Evolutionary conservation across 2,888 invertebrate genomes (phyloP), one percentile per base, ranked within the genome.

Genomic region (Drosophila pegasa): DNA sequence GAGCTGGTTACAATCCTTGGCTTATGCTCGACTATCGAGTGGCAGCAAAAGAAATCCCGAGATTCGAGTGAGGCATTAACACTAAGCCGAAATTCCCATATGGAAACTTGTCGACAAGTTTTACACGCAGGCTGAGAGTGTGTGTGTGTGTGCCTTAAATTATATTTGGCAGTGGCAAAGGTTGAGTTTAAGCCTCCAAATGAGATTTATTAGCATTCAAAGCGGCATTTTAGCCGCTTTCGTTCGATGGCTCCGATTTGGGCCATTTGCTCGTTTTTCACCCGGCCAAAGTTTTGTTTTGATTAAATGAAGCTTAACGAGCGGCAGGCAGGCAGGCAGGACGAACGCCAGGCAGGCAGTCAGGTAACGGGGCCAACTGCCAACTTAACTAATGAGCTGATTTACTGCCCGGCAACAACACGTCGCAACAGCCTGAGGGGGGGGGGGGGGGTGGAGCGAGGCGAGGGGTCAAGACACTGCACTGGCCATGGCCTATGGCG

Each of bases 121-220:
- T 60, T 8, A 29, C 12, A 31, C 18, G 10, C 5, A 50, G 7
- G 9, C 14, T 22, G 18, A 20, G 20, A 12, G 40, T 25, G 52
- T 52, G 43, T 12, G 20, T n/a, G 33, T 4, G 12, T 52, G 52
- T 40, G 63, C 65, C 68, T 70, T 75, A 76, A 85, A 80, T 85
- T 87, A 87, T 84, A 67, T 67, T 69, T 66, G 60, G 66, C 54
- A 52, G 61, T 40, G 62, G 74, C 76, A 87, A 79, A 78, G 88
- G 88, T 87, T 73, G 79, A 71, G 61, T 67, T 65, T 59, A 75
- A 78, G 81, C 84, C 71, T 51, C 63, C 71, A 77, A 77, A 88
- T 76, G 75, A 89, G 90, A 89, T 89, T 89, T 89, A 90, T 89
- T 89, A 89, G 82, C 89, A 89, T 90, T 89, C 90, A 88, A 84